These are phyloP conservation scores for Agonopterix alstromeriana DNA, from an alignment of 2,888 invertebrate species.

Conservation along the genomic window DNA sequence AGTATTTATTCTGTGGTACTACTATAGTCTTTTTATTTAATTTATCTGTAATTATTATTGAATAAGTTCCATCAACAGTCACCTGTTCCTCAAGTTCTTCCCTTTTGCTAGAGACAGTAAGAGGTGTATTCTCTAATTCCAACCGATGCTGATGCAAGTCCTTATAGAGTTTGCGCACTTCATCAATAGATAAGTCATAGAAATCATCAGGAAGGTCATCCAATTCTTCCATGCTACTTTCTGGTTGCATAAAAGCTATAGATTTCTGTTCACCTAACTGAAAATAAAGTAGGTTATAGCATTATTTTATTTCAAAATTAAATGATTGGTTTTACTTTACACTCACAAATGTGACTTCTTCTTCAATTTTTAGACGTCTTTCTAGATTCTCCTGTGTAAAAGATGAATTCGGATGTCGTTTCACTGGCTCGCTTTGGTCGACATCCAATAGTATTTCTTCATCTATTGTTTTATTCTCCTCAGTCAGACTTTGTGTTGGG, in stretches of 20 bases:
- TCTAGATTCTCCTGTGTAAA: conserved; percentile 43
- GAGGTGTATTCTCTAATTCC: conserved; percentile 82
- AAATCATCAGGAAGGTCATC: conserved; percentile 91
- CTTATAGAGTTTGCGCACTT: conserved; percentile 84
- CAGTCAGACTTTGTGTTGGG: conserved; percentile 7
- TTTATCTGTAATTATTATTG: no score
- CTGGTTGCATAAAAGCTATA: conserved; percentile 81
- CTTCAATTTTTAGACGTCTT: conserved; percentile 59
- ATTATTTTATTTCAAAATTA: not conserved
- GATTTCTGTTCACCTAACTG: conserved; percentile 86
- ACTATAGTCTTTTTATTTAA: no score
- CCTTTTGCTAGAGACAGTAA: conserved; percentile 76
- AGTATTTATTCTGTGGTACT: no score
- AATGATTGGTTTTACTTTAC: not conserved
- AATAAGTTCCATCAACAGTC: not conserved
- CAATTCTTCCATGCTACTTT: conserved; percentile 69
- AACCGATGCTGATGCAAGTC: conserved; percentile 82
- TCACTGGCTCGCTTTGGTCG: not conserved
- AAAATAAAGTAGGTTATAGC: conserved; percentile 23
- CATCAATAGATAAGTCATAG: conserved; percentile 89
- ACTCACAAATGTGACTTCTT: conserved; percentile 68
- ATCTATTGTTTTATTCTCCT: not conserved
- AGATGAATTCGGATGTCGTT: conserved; percentile 11
- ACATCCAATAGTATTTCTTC: conserved; percentile 5
- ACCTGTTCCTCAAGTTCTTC: conserved; percentile 44